phyloP scores from a whole-genome alignment of 2,888 invertebrate genomes.

The Dolichomitus sp. region DNA sequence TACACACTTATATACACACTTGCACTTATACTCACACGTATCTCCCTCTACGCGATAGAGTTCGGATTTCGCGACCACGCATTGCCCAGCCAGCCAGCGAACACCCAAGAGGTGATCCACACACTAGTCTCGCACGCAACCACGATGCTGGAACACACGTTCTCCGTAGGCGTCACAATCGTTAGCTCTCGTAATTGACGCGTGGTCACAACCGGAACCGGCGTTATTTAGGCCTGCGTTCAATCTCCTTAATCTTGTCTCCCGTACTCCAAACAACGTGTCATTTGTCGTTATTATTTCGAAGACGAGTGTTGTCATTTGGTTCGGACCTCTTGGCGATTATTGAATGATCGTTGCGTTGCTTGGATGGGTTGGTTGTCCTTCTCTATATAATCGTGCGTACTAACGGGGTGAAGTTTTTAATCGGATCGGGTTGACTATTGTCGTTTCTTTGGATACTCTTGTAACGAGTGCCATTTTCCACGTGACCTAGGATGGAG shows the following conservation, averaged over 20 bases:
- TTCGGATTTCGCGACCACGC: constrained; percentile 43
- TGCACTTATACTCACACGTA: not conserved
- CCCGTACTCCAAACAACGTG: not conserved
- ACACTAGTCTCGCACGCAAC: constrained; percentile 17
- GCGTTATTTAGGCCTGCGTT: not conserved
- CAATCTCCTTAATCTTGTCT: not conserved
- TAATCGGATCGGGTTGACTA: not conserved
- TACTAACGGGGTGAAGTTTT: constrained; percentile 3
- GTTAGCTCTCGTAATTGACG: constrained; percentile 15
- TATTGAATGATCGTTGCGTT: not conserved
- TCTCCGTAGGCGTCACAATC: constrained; percentile 7
- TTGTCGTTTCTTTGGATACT: not conserved
- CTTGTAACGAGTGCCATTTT: not conserved
- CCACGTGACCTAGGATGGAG: constrained; percentile 26
- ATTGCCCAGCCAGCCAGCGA: constrained; percentile 30
- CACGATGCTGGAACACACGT: constrained; percentile 29
- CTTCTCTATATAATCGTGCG: not conserved
- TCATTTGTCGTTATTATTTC: not conserved
- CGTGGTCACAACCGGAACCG: constrained; percentile 34
- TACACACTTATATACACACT: constrained; percentile 2
- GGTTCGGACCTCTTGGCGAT: not conserved
- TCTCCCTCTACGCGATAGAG: constrained; percentile 23
- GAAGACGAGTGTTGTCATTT: not conserved
- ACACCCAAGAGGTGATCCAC: constrained; percentile 20
- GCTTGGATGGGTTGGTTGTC: not conserved